Percentiles rank a stretch among this genome's conserved stretches.
Conservation (phyloP, 2,888 invertebrate genomes). For the Helobdella robusta region DNA sequence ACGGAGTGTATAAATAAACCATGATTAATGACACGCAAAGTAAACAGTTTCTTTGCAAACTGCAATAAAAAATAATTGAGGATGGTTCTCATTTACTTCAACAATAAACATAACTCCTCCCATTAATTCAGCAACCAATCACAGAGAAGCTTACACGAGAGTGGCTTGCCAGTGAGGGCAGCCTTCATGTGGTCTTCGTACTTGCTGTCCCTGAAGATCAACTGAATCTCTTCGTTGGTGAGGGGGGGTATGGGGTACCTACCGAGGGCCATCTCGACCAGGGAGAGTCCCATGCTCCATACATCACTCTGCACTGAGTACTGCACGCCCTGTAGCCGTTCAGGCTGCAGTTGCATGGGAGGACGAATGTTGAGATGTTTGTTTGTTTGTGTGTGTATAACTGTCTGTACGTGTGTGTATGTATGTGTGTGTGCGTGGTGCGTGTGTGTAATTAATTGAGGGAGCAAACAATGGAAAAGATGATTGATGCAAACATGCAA, state of each 20-base stretch:
- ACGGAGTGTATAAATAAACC: no score
- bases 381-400: neutral
- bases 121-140: neutral
- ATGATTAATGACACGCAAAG: no score
- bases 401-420: neutral
- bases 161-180: conserved; percentile 42
- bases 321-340: conserved; percentile 5
- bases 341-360: conserved; percentile 9
- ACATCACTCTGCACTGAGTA: conserved; percentile 65
- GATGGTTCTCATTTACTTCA: neutral
- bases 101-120: neutral
- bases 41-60: no score
- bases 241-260: conserved; percentile 98
- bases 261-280: conserved; percentile 98
- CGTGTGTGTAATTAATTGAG: no score
- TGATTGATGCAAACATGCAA: no score
- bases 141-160: conserved; percentile 29
- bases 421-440: neutral
- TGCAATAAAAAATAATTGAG: no score
- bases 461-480: no score
- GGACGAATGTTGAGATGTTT: neutral
- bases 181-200: conserved; percentile 46
- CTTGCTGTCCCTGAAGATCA: conserved; percentile 44
- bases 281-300: conserved; percentile 90
- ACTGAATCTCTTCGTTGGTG: conserved; percentile 53